Evolutionary conservation across 2,797 vertebrate genomes (phyloP), one percentile per base, ranked within the genome.

Genomic region (Otolemur crassicaudatus): DNA sequence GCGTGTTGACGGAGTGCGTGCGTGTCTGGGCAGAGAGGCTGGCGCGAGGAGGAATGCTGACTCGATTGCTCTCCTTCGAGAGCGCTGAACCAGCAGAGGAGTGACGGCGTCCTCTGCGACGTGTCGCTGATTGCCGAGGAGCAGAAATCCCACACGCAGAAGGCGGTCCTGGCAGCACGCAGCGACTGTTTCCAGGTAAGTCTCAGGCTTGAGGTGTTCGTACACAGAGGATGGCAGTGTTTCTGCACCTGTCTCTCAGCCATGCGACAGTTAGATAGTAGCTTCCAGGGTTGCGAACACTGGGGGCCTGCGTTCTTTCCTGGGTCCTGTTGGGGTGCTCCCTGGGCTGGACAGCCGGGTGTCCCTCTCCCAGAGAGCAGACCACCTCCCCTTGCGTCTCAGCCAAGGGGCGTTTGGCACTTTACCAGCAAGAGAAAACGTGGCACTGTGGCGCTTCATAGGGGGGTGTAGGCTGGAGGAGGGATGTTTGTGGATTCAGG

Each of bases 101-200:
- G 49, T 53, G 14, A 53, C 14, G 14, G 49, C 11, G 14, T 14
- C 14, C 49, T 53, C 49, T 53, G 49, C 49, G 49, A 53, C 49
- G 49, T 53, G 14, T 16, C 49, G 14, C 49, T 16, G 49, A 53
- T 16, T 53, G 49, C 49, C 14, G 49, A 16, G 49, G 49, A 53
- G 49, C 49, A 53, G 49, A 53, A 53, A 53, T 53, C 14, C 49
- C 14, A 16, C 49, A 53, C 49, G 4, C 49, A 53, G 14, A 53
- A 53, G 49, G 49, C 14, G 49, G 49, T 53, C 49, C 49, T 53
- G 49, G 49, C 14, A 53, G 49, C 4, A 14, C 4, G 14, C 49
- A 53, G 49, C 4, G 49, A 53, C 49, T 14, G 5, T 16, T 16
- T 53, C 49, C 49, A 53, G 98, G 99, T 99, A 98, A 99, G 99